These are phyloP conservation scores for Tokudaia tokunoshimensis DNA, from an alignment of 2,797 vertebrate species.

Conservation along the genomic window DNA sequence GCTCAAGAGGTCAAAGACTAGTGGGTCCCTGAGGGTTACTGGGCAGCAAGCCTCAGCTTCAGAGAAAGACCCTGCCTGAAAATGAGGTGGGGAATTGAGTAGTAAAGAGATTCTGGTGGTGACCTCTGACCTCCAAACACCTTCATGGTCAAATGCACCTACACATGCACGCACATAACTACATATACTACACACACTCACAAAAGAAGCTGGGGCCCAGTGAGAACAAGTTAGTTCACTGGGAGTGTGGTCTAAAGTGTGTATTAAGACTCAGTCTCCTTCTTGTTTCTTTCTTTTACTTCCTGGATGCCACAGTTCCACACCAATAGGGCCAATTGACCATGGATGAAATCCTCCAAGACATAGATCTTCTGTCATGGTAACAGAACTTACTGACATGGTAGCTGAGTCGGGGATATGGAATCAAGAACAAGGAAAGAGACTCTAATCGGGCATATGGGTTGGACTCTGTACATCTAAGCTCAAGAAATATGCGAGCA, in stretches of 20 bases:
- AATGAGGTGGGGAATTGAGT: background rate
- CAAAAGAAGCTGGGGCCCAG: background rate
- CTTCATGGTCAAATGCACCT: background rate
- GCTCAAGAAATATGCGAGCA: background rate
- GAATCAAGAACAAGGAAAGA: background rate
- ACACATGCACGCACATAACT: background rate
- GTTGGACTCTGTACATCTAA: background rate
- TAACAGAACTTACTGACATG: background rate
- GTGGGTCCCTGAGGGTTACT: background rate
- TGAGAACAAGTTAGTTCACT: background rate
- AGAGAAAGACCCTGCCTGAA: background rate
- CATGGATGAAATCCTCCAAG: background rate
- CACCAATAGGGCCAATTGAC: background rate
- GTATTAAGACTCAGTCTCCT: background rate
- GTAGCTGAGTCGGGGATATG: too few species aligned
- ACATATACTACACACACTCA: background rate
- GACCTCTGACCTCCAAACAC: background rate
- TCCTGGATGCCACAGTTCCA: background rate
- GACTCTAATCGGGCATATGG: background rate
- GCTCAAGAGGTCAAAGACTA: background rate
- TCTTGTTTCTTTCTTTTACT: background rate
- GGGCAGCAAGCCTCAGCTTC: background rate
- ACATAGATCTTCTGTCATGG: background rate
- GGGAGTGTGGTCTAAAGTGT: background rate
- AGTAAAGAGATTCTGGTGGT: background rate